Conservation (phyloP, 2,113 vertebrate species). For the Chloebia gouldiae region DNA sequence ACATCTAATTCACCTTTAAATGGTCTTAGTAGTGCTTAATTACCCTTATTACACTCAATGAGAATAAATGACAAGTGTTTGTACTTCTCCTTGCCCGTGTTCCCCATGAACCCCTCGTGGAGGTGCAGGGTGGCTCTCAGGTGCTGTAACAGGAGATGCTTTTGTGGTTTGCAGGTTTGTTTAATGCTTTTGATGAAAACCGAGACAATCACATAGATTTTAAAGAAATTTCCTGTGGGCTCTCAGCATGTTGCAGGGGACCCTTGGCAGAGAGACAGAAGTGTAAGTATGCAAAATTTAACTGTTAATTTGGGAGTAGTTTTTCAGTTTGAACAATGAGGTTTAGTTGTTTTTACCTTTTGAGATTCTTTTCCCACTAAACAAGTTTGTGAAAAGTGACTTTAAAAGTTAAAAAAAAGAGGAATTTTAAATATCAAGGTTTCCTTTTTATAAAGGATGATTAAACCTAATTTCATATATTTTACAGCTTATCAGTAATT, state of each 20-base stretch:
- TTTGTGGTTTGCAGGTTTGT: constrained; percentile 84
- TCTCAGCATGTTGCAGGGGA: constrained; percentile 96
- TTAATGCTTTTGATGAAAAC: constrained; percentile 99
- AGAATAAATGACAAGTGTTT: background rate
- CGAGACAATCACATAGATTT: constrained; percentile 99
- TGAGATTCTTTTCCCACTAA: background rate
- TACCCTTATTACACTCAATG: background rate
- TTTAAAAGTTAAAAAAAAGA: background rate
- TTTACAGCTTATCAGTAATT: background rate
- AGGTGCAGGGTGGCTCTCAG: background rate
- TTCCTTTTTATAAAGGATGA: background rate
- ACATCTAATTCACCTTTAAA: background rate
- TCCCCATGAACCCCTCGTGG: background rate
- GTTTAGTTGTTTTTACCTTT: background rate
- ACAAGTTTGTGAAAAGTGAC: background rate
- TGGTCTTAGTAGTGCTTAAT: background rate
- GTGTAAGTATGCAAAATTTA: constrained; percentile 81
- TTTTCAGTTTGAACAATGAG: background rate
- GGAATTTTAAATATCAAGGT: background rate
- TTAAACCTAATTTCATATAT: background rate
- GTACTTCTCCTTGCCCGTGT: background rate
- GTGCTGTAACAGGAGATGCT: constrained; percentile 44
- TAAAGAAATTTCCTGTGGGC: constrained; percentile 98
- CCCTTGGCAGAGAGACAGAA: constrained; percentile 97
- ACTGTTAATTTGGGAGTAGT: background rate